These are phyloP conservation scores for Chrysopa pallens DNA, from an alignment of 1,140 invertebrate species.

Conservation along the genomic window DNA sequence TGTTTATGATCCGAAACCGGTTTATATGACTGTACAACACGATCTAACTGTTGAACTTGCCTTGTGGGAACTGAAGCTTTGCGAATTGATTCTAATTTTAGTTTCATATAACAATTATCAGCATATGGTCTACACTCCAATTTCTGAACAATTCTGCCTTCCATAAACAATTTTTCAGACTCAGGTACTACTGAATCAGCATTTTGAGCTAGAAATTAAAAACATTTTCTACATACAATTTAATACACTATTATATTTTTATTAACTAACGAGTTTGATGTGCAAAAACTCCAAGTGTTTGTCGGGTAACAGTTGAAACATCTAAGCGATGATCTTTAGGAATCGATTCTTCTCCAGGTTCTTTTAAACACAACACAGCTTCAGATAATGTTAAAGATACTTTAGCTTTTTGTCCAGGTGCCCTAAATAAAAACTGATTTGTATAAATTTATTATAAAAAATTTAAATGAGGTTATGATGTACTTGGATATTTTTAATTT, in stretches of 20 bases:
- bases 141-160: slow-evolving; percentile 87
- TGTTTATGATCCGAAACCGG: slow-evolving; percentile 79
- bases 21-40: slow-evolving; percentile 70
- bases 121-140: slow-evolving; percentile 82
- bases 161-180: slow-evolving; percentile 69
- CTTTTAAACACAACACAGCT: slow-evolving; percentile 48
- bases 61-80: slow-evolving; percentile 63
- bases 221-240: neutral
- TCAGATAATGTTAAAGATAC: slow-evolving; percentile 51
- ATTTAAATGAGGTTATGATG: neutral
- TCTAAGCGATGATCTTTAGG: slow-evolving; percentile 82
- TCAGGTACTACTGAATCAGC: slow-evolving; percentile 50
- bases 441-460: slow-evolving; percentile 1
- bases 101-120: slow-evolving; percentile 72
- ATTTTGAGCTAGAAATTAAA: slow-evolving; percentile 28
- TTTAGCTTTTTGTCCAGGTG: slow-evolving; percentile 45
- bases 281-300: slow-evolving; percentile 79
- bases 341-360: slow-evolving; percentile 49
- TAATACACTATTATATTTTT: neutral
- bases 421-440: slow-evolving; percentile 17
- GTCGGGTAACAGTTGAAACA: slow-evolving; percentile 70
- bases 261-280: slow-evolving; percentile 45
- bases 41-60: slow-evolving; percentile 62
- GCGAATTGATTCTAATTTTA: slow-evolving; percentile 71
- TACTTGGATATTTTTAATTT: slow-evolving; percentile 57